Evolutionary conservation across 2,888 invertebrate species (phyloP), one percentile per base, ranked within the genome.

Genomic region (Uloborus plumipes): DNA sequence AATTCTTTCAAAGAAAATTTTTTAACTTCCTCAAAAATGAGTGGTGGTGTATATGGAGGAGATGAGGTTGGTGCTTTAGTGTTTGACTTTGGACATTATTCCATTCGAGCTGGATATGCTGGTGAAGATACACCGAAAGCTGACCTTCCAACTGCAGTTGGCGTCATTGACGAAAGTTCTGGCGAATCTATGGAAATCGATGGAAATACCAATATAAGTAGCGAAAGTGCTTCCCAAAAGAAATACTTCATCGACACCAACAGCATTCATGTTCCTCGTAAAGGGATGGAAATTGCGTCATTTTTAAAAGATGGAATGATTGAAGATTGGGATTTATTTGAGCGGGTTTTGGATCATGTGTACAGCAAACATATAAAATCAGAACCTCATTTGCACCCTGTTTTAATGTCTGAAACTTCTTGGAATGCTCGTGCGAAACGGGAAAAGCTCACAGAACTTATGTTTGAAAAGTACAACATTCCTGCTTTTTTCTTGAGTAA

Each of bases 51-150:
- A 0, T 80, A 80, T 70, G 80, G 80, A 50, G 80, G 80, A 91
- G 99, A 99, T 91, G 99, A 99, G 90, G 99, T 99, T 85, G 99
- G 99, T 14, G 99, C 99, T 0, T 89, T 99, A 85, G 99, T 99
- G 50, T 98, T 99, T 88, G 99, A 99, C 89, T 94, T 98, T 13
- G 99, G 97, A 0, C 95, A 96, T 87, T 94, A 95, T 90, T 95
- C 96, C 0, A 90, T 97, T 73, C 91, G 97, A 78, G 95, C 95
- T 67, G 98, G 97, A 74, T 98, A 96, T 91, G 97, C 97, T 13
- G 97, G 98, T 87, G 99, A 99, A 89, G 99, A 99, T 89, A 95
- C 96, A n/a, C 99, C 99, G 2, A 99, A 99, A 89, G 96, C 97
- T 1, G 98, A 99, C 91, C 97, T 98, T 79, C 98, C 98, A 0